These are phyloP conservation scores for Pristionchus fissidentatus DNA, from an alignment of 2,888 invertebrate species.

Conservation along the genomic window DNA sequence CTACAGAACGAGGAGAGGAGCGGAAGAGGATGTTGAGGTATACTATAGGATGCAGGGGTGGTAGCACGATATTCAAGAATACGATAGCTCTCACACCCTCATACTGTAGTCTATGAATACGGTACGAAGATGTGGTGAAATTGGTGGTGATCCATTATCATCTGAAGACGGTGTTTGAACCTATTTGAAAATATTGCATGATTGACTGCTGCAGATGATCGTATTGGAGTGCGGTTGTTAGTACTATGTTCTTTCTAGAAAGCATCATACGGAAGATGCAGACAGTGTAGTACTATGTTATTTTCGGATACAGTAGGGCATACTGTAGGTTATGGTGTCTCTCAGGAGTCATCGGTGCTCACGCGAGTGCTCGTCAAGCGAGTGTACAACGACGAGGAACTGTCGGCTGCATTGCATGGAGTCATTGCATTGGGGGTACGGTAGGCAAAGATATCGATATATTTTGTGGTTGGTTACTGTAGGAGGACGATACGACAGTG, in stretches of 20 bases:
- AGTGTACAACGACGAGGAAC: slow-evolving; percentile 44
- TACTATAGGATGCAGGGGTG: neutral
- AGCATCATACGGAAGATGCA: neutral
- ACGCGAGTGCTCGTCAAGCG: slow-evolving; percentile 35
- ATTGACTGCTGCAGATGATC: no score
- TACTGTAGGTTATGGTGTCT: no score
- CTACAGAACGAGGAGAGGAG: slow-evolving; percentile 5
- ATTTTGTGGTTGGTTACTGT: neutral
- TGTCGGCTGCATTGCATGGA: neutral
- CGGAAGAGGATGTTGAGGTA: slow-evolving; percentile 28
- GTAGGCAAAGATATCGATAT: neutral
- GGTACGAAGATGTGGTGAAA: no score
- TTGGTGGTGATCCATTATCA: neutral
- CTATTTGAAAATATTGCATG: no score
- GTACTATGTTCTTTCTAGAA: neutral
- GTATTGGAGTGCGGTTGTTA: neutral
- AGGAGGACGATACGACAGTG: slow-evolving; percentile 6
- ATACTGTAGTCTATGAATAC: neutral
- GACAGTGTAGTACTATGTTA: no score
- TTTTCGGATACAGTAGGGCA: no score
- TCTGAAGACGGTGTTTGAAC: neutral
- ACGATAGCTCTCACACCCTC: neutral
- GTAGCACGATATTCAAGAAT: no score
- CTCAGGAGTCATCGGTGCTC: slow-evolving; percentile 9
- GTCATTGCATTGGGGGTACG: slow-evolving; percentile 27